Conservation (phyloP, 2,888 invertebrate species). For the Aphidius colemani region DNA sequence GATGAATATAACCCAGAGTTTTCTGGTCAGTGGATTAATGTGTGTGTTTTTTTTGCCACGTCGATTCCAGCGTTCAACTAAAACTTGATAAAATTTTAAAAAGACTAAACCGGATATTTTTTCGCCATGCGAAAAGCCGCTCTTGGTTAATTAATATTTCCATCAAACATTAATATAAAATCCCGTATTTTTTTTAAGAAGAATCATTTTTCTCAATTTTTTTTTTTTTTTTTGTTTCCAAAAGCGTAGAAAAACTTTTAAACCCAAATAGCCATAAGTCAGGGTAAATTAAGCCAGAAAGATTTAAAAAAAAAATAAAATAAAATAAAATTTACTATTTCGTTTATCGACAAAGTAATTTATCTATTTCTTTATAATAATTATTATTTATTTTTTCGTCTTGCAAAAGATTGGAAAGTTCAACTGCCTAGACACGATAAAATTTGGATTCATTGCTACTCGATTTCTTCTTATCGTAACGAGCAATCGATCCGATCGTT, state of each 20-base stretch:
- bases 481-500: slow-evolving; percentile 19
- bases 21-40: slow-evolving; percentile 4
- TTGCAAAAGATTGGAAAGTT: neutral
- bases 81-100: slow-evolving; percentile 6
- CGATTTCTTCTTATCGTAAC: slow-evolving; percentile 21
- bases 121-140: neutral
- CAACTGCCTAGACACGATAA: slow-evolving; percentile 10
- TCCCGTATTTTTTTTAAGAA: neutral
- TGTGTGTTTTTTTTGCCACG: neutral
- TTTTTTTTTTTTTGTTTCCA: neutral
- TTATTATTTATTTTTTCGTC: slow-evolving; percentile 15
- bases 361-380: slow-evolving; percentile 16
- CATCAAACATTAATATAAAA: neutral
- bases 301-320: no score
- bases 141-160: slow-evolving; percentile 17
- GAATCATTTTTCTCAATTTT: neutral
- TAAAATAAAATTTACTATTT: no score
- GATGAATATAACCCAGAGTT: neutral
- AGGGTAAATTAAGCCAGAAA: neutral
- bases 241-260: neutral
- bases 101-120: slow-evolving; percentile 12
- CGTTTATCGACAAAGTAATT: neutral
- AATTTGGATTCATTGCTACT: slow-evolving; percentile 21
- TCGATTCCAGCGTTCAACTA: slow-evolving; percentile 1
- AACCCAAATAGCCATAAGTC: neutral